These are phyloP conservation scores for Anastrepha ludens DNA, from an alignment of 1,140 invertebrate species.

Conservation along the genomic window DNA sequence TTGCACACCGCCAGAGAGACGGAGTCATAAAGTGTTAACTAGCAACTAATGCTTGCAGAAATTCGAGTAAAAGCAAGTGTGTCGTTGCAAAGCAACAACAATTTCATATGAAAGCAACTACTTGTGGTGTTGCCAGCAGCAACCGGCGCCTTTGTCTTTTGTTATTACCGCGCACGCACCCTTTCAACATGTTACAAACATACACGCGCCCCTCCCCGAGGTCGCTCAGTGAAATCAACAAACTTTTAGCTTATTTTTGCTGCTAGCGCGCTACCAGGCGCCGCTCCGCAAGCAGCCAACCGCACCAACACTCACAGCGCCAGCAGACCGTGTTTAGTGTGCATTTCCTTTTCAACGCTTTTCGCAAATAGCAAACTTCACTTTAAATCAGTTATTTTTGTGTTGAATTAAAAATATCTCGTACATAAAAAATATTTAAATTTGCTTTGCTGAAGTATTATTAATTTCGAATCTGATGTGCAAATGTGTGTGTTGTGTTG, in stretches of 20 bases:
- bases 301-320: conserved; percentile 14
- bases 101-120: conserved; percentile 9
- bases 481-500: background rate
- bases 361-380: background rate
- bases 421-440: conserved; percentile 26
- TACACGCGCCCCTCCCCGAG: background rate
- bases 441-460: background rate
- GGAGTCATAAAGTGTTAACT: too few relatives aligned
- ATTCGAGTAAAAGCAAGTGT: background rate
- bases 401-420: background rate
- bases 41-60: background rate
- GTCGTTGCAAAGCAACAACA: background rate
- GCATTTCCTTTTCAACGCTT: conserved; percentile 44
- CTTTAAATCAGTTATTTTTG: background rate
- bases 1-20: too few relatives aligned
- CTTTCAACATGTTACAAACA: background rate
- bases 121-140: conserved; percentile 27
- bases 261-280: conserved; percentile 21
- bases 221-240: background rate
- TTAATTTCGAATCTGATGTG: background rate
- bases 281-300: conserved; percentile 8
- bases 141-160: conserved; percentile 37
- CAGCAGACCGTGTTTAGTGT: conserved; percentile 30
- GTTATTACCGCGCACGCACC: conserved; percentile 11
- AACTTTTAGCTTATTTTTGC: conserved; percentile 42